Evolutionary conservation across 2,888 invertebrate genomes (phyloP), one percentile per base, ranked within the genome.

Genomic region (Eupelmus urozonus): DNA sequence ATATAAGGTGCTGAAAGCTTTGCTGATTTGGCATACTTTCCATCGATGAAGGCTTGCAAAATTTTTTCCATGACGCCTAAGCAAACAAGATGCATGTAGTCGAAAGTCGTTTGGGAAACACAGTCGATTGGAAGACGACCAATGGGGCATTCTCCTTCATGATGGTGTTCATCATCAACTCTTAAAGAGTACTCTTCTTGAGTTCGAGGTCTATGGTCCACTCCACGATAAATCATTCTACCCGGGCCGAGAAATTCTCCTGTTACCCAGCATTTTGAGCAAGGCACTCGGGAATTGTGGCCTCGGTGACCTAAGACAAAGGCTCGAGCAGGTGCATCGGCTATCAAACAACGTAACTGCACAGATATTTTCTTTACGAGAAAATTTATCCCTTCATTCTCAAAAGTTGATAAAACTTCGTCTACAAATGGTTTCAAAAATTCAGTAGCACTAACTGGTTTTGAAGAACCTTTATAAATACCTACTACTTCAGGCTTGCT

Each of bases 401-500:
- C 42, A 16, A 55, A 3, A 40, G 11, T 27, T 34, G 20, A 0
- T 40, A 59, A 25, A 49, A 69, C 2, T 27, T 79, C 79, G 13
- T 45, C 16, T 45, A 79, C 25, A 34, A 76, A 80, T 49, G 49
- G 13, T 34, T 67, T 11, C 9, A 80, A 59, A 27, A 77, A 65
- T 0, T 69, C 18, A 23, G 16, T 5, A n/a, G 75, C 60, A 63
- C 45, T 59, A 1, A 27, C 13, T 53, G 72, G 77, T 60, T 80
- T 80, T 42, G 16, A 13, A 7, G 49, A 11, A 16, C 76, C 71
- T 45, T 66, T 75, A 42, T 81, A 84, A 27, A 84, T 73, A 45
- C 83, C 82, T 27, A 81, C 70, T n/a, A 81, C 60, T 55, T 81
- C 66, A 13, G 81, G 78, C 20, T 40, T 60, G 25, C 79, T 72